Percentiles rank a stretch among this genome's conserved stretches.
Conservation (phyloP, 2,888 invertebrate genomes). For the Asteroscopus sphinx region DNA sequence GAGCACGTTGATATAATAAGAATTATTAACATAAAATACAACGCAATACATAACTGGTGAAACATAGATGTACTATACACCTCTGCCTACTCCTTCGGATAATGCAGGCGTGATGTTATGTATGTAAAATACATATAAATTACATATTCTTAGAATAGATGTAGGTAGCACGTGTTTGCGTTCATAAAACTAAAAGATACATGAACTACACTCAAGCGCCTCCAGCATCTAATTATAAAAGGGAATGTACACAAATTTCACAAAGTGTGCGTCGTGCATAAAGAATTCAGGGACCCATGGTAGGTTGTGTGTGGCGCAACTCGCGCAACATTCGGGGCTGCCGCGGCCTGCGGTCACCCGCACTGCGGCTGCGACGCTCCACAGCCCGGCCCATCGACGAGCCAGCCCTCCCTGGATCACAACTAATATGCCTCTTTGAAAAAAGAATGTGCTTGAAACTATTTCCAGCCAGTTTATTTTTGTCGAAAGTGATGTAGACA, state of each 20-base stretch:
- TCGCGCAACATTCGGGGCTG: conserved; percentile 45
- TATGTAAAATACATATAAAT: too few species aligned
- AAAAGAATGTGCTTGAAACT: conserved; percentile 38
- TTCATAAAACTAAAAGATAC: conserved; percentile 3
- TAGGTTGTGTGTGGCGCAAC: conserved; percentile 43
- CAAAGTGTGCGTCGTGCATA: conserved; percentile 50
- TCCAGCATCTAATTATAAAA: conserved; percentile 35
- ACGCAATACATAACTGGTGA: too few species aligned
- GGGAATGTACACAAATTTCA: conserved; percentile 41
- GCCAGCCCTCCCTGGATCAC: conserved; percentile 57
- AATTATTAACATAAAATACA: too few species aligned
- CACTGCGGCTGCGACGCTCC: conserved; percentile 44
- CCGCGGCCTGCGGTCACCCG: conserved; percentile 50
- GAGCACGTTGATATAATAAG: too few species aligned
- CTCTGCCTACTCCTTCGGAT: too few species aligned
- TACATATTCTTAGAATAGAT: too few species aligned
- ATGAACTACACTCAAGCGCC: conserved; percentile 14
- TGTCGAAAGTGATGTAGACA: too few species aligned
- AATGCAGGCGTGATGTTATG: too few species aligned
- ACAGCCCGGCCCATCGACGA: conserved; percentile 32
- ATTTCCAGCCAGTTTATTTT: conserved; percentile 15
- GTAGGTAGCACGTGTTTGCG: too few species aligned
- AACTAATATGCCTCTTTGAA: conserved; percentile 39
- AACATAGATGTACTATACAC: too few species aligned
- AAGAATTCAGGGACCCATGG: conserved; percentile 49